Evolutionary conservation across 2,797 vertebrate species (phyloP).

Genomic region (Sebastes taczanowskii): DNA sequence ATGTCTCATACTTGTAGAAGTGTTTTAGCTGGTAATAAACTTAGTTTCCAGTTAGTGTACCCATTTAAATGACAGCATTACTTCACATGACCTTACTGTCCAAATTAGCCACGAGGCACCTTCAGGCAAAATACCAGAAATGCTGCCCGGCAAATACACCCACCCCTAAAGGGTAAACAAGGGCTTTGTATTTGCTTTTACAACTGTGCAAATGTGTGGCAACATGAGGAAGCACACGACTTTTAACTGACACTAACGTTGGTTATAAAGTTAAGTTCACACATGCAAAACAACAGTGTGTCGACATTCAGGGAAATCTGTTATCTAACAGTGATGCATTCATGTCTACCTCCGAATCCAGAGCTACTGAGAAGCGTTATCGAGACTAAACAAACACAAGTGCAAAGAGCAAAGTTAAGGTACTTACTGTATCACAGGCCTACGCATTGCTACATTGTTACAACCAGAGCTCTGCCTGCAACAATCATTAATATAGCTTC

Average conservation of each 20-base stretch:
- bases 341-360: background rate
- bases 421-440: conserved; percentile 10
- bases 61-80: background rate
- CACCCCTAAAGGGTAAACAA: background rate
- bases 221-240: background rate
- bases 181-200: background rate
- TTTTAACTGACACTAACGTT: background rate
- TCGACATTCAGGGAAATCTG: conserved; percentile 8
- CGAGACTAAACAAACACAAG: background rate
- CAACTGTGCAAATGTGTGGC: background rate
- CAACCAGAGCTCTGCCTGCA: background rate
- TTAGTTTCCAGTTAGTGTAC: background rate
- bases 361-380: background rate
- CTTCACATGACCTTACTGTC: background rate
- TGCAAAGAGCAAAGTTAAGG: background rate
- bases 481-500: background rate
- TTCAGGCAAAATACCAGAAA: background rate
- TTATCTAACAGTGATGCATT: background rate
- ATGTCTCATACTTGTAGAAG: background rate
- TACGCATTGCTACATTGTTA: background rate
- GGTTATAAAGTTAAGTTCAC: background rate
- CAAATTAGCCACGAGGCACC: background rate
- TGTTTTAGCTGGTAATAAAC: background rate
- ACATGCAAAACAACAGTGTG: background rate
- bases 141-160: background rate